A percentile compares a stretch with the other conserved stretches of the same genome.
phyloP scores from a whole-genome alignment of 2,113 vertebrate species.

The Poeciliopsis turrubarensis region DNA sequence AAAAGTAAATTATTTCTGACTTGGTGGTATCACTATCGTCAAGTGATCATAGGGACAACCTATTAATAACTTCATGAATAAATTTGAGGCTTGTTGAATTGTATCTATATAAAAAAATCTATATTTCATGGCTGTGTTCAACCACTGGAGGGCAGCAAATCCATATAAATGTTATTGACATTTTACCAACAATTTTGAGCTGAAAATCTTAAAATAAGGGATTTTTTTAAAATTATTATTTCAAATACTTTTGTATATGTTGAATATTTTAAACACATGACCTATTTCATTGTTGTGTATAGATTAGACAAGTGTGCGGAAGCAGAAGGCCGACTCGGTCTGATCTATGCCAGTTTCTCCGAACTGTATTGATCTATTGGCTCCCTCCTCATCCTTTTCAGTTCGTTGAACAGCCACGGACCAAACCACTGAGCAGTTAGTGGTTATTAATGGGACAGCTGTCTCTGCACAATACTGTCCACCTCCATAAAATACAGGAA shows the following conservation, averaged over 20 bases:
- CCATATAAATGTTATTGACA: neutral
- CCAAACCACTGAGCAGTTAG: conserved; percentile 65
- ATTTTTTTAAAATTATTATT: neutral
- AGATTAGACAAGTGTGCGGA: neutral
- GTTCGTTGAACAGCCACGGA: conserved; percentile 47
- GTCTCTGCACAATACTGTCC: conserved; percentile 36
- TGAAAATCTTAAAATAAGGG: neutral
- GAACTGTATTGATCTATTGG: conserved; percentile 42
- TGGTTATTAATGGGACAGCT: conserved; percentile 69
- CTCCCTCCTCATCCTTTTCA: conserved; percentile 37
- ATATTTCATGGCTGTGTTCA: neutral
- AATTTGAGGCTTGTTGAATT: too few species aligned
- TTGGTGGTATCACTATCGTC: neutral
- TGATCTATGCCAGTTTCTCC: conserved; percentile 27
- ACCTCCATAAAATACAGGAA: conserved; percentile 65
- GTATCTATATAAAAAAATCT: neutral
- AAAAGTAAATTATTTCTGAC: neutral
- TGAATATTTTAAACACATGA: neutral
- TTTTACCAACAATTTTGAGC: too few species aligned
- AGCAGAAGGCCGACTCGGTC: neutral
- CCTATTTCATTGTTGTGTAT: neutral
- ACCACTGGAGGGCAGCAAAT: conserved; percentile 65
- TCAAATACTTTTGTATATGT: neutral
- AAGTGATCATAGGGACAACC: too few species aligned
- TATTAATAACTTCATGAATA: too few species aligned